A percentile compares a stretch with the other conserved stretches of the same genome.
phyloP scores from a whole-genome alignment of 2,797 vertebrate genomes.

The Sebastes hubbsi region DNA sequence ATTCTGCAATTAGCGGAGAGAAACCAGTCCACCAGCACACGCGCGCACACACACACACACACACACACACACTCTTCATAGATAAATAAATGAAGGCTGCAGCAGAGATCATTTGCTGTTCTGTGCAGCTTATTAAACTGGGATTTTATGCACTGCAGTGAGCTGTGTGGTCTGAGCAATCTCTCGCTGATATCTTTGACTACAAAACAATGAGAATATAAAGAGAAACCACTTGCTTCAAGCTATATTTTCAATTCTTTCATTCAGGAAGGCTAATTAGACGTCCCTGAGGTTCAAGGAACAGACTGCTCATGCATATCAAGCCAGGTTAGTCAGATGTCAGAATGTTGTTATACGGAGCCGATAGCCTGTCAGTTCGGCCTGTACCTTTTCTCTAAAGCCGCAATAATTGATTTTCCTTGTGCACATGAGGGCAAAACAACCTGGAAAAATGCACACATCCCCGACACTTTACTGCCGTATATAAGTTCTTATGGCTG shows the following conservation, averaged over 20 bases:
- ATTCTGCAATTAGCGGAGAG: conserved; percentile 34
- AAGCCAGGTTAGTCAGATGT: not conserved
- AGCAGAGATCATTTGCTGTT: conserved; percentile 28
- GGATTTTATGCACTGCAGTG: not conserved
- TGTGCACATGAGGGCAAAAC: not conserved
- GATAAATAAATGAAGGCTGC: conserved; percentile 15
- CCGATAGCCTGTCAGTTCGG: not conserved
- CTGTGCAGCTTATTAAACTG: conserved; percentile 34
- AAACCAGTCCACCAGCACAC: not conserved
- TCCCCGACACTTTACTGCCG: not conserved
- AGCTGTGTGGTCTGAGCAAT: not conserved
- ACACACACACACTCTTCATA: not conserved
- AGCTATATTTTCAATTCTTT: conserved; percentile 1
- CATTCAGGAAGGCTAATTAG: conserved; percentile 12
- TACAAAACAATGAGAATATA: not conserved
- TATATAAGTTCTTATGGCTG: not conserved
- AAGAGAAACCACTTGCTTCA: not conserved
- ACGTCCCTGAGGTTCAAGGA: not conserved
- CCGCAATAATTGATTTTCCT: not conserved
- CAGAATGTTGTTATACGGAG: not conserved
- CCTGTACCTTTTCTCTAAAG: not conserved
- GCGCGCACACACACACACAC: not conserved
- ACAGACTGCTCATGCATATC: not conserved
- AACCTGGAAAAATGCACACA: not conserved
- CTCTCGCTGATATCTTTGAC: not conserved